A percentile compares a stretch with the other conserved stretches of the same genome.
These are phyloP conservation scores for Caenorhabditis latens DNA, from an alignment of 1,140 invertebrate genomes.

Conservation along the genomic window DNA sequence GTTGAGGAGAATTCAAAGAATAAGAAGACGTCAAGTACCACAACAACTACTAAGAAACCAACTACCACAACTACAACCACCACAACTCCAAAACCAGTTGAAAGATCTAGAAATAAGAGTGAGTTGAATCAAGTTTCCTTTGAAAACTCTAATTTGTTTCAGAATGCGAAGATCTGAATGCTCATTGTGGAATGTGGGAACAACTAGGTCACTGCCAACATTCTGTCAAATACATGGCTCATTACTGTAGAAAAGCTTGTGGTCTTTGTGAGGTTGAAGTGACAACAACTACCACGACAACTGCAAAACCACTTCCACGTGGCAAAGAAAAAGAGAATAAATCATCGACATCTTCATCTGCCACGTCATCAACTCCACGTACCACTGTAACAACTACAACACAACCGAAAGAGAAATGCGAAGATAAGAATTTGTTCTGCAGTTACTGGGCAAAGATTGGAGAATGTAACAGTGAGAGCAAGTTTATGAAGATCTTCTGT, in stretches of 20 bases:
- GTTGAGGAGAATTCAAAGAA: conserved; percentile 23
- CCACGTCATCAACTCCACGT: conserved; percentile 32
- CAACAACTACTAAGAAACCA: conserved; percentile 58
- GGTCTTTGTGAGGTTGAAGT: conserved; percentile 68
- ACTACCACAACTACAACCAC: conserved; percentile 41
- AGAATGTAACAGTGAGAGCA: conserved; percentile 75
- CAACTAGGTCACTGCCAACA: conserved; percentile 76
- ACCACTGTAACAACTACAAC: conserved; percentile 14
- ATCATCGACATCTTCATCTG: not conserved
- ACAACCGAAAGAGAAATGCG: conserved; percentile 59
- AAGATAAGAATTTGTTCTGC: conserved; percentile 77
- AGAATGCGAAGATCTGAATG: conserved; percentile 76
- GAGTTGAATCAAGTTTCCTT: not conserved
- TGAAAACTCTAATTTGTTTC: conserved; percentile 23
- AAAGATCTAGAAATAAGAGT: conserved; percentile 59
- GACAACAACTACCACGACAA: conserved; percentile 26
- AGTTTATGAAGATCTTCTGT: conserved; percentile 78
- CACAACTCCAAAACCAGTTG: conserved; percentile 58
- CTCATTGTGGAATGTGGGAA: conserved; percentile 78
- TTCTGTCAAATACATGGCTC: conserved; percentile 76
- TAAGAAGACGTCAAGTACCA: conserved; percentile 41
- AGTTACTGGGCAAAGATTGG: conserved; percentile 77
- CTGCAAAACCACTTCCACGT: not conserved
- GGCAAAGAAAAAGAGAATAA: conserved; percentile 58
- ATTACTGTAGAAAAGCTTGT: conserved; percentile 77